Evolutionary conservation across 2,888 invertebrate species (phyloP), one percentile per base, ranked within the genome.

Genomic region (Pseudococcus viburni): DNA sequence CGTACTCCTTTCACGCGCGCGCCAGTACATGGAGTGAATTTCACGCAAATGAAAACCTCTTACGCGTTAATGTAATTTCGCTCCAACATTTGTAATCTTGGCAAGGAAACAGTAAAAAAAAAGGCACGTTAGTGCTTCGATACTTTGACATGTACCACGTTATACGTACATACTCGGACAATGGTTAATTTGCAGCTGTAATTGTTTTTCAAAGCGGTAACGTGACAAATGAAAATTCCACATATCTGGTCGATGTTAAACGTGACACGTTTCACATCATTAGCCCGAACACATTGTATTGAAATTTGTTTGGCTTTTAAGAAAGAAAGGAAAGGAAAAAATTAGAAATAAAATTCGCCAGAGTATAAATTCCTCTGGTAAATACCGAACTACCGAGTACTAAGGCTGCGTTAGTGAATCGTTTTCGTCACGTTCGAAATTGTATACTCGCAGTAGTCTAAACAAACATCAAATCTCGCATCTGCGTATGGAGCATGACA

Each of bases 211-310:
- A 73, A 73, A 26, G 73, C 26, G 39, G 73, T 73, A 73, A 73
- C 73, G 73, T 73, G 73, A 73, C 73, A 73, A 73, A 73, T 73
- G 73, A 73, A 73, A 73, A 19, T 73, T 73, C 73, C 39, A 73
- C 59, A 59, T 59, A 19, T 59, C 59, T 73, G 15, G 73, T 12
- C 73, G 73, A 73, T 73, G 73, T 33, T 39, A 73, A 73, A 73
- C 73, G 73, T 73, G 73, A 73, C 73, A 73, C 15, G 73, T 73
- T 73, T 73, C 73, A 33, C 73, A 73, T 73, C 73, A 73, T 73
- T 73, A 73, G 73, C 12, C 17, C 15, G 33, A 73, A 33, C 73
- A 73, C 73, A 73, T 33, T 73, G 73, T 73, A 73, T 73, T 26
- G 39, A 73, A 33, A 73, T 73, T 73, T 73, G 73, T 73, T 73